These are phyloP conservation scores for Paramisgurnus dabryanus DNA, from an alignment of 2,113 vertebrate species.

Conservation along the genomic window DNA sequence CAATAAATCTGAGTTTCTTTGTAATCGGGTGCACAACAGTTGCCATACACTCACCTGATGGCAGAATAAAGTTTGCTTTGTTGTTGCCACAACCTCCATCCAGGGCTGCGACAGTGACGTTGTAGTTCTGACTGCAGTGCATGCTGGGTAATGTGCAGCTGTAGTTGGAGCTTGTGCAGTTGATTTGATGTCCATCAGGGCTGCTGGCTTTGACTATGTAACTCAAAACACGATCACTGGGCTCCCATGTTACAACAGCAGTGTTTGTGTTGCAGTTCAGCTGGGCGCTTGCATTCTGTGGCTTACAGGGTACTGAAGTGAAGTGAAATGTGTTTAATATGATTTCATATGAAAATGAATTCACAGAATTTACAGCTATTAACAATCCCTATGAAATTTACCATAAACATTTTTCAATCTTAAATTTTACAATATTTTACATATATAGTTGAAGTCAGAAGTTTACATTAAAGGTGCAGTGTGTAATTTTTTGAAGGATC, in stretches of 20 bases:
- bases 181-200: slow-evolving; percentile 39
- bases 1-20: not conserved
- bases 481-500: no score
- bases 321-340: not conserved
- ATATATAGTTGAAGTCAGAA: no score
- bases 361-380: no score
- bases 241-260: slow-evolving; percentile 51
- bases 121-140: slow-evolving; percentile 54
- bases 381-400: no score
- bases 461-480: no score
- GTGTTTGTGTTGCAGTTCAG: slow-evolving; percentile 45
- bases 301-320: slow-evolving; percentile 51
- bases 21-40: not conserved
- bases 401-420: no score
- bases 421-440: no score
- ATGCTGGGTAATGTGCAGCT: slow-evolving; percentile 44
- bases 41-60: slow-evolving; percentile 41
- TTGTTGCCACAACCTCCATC: slow-evolving; percentile 47
- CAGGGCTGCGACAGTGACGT: slow-evolving; percentile 42
- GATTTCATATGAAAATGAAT: no score
- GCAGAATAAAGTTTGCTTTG: slow-evolving; percentile 24
- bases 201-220: slow-evolving; percentile 43
- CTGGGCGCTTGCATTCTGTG: slow-evolving; percentile 33
- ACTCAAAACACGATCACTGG: not conserved
- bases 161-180: slow-evolving; percentile 40